A percentile compares a stretch with the other conserved stretches of the same genome.
Evolutionary conservation across 2,113 vertebrate genomes (phyloP).

Genomic region (Urocolius indicus): DNA sequence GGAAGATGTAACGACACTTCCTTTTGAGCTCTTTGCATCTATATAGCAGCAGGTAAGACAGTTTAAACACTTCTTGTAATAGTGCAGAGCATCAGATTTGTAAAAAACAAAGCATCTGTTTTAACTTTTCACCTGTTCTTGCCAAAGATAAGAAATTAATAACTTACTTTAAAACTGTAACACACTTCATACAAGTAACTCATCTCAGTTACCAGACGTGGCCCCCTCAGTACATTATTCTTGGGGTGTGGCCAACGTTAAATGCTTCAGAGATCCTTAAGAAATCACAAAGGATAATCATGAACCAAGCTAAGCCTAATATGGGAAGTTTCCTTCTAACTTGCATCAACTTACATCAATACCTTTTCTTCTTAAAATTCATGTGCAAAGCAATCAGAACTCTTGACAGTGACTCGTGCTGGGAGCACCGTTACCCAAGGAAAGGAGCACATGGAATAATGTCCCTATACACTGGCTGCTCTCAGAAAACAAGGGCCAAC

Average conservation of each 20-base stretch:
- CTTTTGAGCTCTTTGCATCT: not conserved
- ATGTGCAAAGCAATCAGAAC: not conserved
- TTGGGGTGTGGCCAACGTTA: not conserved
- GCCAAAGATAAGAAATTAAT: not conserved
- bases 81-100: not conserved
- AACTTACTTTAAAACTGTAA: not conserved
- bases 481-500: not conserved
- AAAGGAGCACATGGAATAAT: rapidly evolving
- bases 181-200: not conserved
- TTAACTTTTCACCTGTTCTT: not conserved
- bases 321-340: not conserved
- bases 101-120: not conserved
- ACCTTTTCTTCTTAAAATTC: not conserved
- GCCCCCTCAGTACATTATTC: not conserved
- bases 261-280: not conserved
- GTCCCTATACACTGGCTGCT: not conserved
- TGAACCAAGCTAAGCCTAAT: not conserved
- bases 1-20: not conserved
- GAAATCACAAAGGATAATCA: not conserved
- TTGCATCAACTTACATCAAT: not conserved
- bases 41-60: not conserved
- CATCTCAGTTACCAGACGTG: not conserved
- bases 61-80: not conserved
- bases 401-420: not conserved
- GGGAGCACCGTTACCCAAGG: not conserved